Evolutionary conservation across 2,797 vertebrate species (phyloP), one percentile per base, ranked within the genome.

Genomic region (Muraenolepis orangiensis): DNA sequence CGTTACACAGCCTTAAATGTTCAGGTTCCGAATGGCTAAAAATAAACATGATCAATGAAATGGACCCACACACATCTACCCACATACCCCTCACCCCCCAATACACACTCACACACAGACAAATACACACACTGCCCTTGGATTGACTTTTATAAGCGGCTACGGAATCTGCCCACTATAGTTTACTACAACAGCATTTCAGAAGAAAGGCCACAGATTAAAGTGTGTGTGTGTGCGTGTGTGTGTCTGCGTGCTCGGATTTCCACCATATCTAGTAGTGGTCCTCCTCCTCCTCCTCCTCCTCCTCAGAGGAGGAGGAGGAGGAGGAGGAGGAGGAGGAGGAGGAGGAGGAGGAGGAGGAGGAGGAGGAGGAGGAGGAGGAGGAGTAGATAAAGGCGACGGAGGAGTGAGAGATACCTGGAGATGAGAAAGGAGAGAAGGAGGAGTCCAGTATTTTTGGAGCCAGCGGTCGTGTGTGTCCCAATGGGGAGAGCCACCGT

Each of bases 371-470:
- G n/a, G n/a, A n/a, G n/a, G n/a, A n/a, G n/a, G n/a, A n/a, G n/a
- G n/a, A n/a, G n/a, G n/a, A n/a, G n/a, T n/a, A n/a, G n/a, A n/a
- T n/a, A n/a, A 23, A 64, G 57, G 67, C 34, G 73, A 80, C 82
- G 70, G 18, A 31, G 66, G 0, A 75, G 73, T 72, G 72, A 85
- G 75, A 79, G 81, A 84, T 77, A 84, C 80, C 79, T 84, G 80
- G 74, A 86, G 76, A 76, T 86, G 73, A 79, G 76, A 71, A 64
- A 46, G 75, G 81, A 74, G 68, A 36, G 77, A 74, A 87, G 76
- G 78, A 85, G 79, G 82, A 76, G 76, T 78, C 81, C 84, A 87
- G 88, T 91, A 92, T 92, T 92, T 93, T 85, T 88, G 86, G 87
- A 87, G 81, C 72, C 61, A 30, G 81, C 84, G 77, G 85, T 88